Conservation (phyloP, 2,797 vertebrate species). For the Hypotaenidia okinawae region DNA sequence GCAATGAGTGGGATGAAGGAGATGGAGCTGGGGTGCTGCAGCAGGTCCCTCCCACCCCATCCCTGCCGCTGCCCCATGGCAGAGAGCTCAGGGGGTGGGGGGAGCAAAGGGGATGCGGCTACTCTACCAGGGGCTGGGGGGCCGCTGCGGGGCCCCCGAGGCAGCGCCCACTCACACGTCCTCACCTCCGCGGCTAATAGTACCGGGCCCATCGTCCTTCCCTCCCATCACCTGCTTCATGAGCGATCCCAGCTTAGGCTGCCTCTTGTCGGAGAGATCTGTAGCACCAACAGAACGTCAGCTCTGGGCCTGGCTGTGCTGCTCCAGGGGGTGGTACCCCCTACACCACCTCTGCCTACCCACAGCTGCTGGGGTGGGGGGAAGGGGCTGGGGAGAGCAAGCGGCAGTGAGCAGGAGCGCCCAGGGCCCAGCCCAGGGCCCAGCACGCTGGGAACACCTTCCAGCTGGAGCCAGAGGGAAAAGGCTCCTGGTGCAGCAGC, state of each 20-base stretch:
- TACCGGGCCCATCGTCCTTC: constrained; percentile 86
- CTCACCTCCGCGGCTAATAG: constrained; percentile 89
- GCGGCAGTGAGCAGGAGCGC: neutral
- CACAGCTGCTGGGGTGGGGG: neutral
- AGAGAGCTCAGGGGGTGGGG: neutral
- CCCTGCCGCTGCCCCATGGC: neutral
- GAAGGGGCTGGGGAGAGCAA: neutral
- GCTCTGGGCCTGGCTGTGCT: neutral
- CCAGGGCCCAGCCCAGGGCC: fast-evolving
- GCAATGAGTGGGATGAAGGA: neutral
- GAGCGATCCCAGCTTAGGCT: constrained; percentile 90
- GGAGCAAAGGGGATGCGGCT: neutral
- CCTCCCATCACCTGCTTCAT: constrained; percentile 94
- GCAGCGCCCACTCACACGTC: neutral
- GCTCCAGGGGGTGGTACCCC: neutral
- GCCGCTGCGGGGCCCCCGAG: neutral
- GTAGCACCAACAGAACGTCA: constrained; percentile 65
- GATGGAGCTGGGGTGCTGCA: neutral
- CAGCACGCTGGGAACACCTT: neutral
- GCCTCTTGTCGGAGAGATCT: constrained; percentile 91
- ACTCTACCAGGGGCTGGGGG: neutral
- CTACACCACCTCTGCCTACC: neutral
- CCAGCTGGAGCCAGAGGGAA: neutral
- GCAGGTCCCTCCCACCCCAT: neutral
- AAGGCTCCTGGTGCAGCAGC: neutral